Evolutionary conservation across 2,888 invertebrate species (phyloP), one percentile per base, ranked within the genome.

Genomic region (Drosophila acutilabella): DNA sequence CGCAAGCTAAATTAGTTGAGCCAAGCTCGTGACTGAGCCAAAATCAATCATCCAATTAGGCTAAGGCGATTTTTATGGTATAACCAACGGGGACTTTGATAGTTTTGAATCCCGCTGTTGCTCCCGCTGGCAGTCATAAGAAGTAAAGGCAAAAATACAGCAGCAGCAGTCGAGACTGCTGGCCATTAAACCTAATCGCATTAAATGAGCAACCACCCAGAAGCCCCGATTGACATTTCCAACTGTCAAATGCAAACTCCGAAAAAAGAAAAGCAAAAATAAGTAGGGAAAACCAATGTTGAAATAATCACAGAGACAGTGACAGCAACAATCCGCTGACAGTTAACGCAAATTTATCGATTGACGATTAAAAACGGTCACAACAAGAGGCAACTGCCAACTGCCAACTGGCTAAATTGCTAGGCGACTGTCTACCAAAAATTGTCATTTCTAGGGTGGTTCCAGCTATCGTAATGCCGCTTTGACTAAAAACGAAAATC

Each of bases 151-250:
- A 65, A 71, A 71, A 50, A 59, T 23, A 23, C 53, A 64, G 62
- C 68, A n/a, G n/a, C n/a, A 64, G 59, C 65, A 68, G 65, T 58
- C 72, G 70, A 68, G 77, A 73, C 81, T 74, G 76, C 81, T 74
- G 76, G 64, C 86, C 87, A 89, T 90, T 89, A 90, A 89, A 87
- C 78, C 89, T 90, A 90, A 90, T 89, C 90, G 90, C 89, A 89
- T 90, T 90, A 90, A 87, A 87, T 81, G 86, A 78, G 71, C 64
- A 76, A 74, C 74, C 68, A 73, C 64, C 40, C 48, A 40, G 45
- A 36, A 36, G 26, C 54, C 33, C 36, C 18, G 40, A 33, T 20
- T 10, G 18, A 57, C 56, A 20, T 45, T 38, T 53, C 38, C 38
- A 64, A 53, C 48, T 38, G 18, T 33, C 38, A 64, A 53, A 45